Conservation (phyloP, 2,888 invertebrate genomes). For the Mamestra brassicae region DNA sequence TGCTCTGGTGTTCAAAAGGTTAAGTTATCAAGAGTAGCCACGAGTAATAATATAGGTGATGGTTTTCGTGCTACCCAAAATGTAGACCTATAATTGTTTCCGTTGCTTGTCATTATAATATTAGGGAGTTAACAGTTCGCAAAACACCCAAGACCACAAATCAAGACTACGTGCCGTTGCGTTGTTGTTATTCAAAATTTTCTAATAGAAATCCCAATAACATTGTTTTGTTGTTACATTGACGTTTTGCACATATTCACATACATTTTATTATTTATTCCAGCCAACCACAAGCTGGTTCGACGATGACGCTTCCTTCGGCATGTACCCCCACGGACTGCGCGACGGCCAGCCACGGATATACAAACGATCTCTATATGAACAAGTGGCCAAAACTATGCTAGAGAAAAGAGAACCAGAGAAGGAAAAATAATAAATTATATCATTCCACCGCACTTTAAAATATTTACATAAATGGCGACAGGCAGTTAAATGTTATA, state of each 20-base stretch:
- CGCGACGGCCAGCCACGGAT: conserved; percentile 84
- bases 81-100: no score
- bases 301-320: conserved; percentile 80
- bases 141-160: background rate
- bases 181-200: background rate
- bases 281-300: conserved; percentile 86
- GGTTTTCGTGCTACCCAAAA: no score
- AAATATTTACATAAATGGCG: conserved; percentile 29
- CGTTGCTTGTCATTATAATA: no score
- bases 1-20: no score
- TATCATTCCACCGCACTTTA: conserved; percentile 7
- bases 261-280: conserved; percentile 48
- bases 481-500: conserved; percentile 34
- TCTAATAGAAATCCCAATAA: background rate
- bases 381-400: conserved; percentile 79
- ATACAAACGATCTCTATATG: conserved; percentile 86
- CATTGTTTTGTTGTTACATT: background rate
- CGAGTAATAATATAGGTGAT: no score
- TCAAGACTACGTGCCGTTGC: background rate
- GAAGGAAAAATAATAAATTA: conserved; percentile 69
- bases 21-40: no score
- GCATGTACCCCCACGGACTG: conserved; percentile 76
- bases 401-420: conserved; percentile 73
- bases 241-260: background rate
- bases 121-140: no score